phyloP scores from a whole-genome alignment of 2,113 vertebrate species.

The Prionailurus bengalensis region DNA sequence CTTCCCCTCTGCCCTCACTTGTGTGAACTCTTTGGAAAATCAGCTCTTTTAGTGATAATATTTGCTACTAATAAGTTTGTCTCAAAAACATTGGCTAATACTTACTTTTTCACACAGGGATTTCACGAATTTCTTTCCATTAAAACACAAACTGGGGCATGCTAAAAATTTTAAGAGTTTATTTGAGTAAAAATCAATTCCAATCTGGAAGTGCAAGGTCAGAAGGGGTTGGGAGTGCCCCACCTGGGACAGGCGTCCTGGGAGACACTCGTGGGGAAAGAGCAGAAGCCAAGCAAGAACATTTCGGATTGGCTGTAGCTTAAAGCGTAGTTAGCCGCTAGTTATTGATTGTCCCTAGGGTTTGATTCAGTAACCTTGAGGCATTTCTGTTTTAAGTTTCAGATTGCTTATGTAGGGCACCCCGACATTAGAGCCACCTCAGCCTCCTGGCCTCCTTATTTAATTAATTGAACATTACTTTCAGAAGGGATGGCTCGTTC shows the following conservation, averaged over 20 bases:
- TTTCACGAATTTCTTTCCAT: background rate
- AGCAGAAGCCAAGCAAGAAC: background rate
- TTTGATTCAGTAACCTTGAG: too few relatives aligned
- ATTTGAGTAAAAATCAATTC: background rate
- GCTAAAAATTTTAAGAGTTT: too few relatives aligned
- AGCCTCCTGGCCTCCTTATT: background rate
- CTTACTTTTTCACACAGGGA: background rate
- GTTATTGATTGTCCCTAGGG: background rate
- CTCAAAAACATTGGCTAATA: background rate
- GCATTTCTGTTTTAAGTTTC: background rate
- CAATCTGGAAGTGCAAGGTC: background rate
- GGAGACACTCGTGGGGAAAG: background rate
- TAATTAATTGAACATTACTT: background rate
- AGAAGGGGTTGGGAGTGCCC: background rate
- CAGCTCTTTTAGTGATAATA: background rate
- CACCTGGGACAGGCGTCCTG: background rate
- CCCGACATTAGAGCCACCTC: too few relatives aligned
- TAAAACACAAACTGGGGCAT: background rate
- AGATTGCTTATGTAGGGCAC: background rate
- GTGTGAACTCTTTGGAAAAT: background rate
- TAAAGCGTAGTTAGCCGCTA: background rate
- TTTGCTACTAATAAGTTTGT: background rate
- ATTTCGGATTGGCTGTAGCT: background rate
- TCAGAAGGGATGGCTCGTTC: background rate
- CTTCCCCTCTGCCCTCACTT: background rate